Percentiles rank a stretch among this genome's conserved stretches.
phyloP scores from a whole-genome alignment of 2,888 invertebrate species.

The Tanaodytes sp. region DNA sequence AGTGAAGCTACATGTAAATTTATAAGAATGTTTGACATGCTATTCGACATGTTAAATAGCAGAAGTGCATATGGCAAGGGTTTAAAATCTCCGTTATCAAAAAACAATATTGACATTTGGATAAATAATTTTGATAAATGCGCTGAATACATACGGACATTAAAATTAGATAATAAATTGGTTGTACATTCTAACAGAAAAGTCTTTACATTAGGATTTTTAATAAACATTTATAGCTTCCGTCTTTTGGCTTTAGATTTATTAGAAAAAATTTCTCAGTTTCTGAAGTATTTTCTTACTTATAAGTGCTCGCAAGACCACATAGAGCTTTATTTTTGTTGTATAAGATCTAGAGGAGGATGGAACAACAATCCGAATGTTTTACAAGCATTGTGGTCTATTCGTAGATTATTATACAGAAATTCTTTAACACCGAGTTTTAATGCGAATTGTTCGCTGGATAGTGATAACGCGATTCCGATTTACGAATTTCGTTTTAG shows the following conservation, averaged over 20 bases:
- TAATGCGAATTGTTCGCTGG: not conserved
- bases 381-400: constrained; percentile 5
- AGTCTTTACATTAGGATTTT: constrained; percentile 12
- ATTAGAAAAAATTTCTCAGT: constrained; percentile 7
- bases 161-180: not conserved
- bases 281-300: constrained; percentile 22
- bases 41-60: constrained; percentile 55
- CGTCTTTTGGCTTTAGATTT: constrained; percentile 13
- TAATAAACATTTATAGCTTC: constrained; percentile 15
- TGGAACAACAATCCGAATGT: constrained; percentile 9
- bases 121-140: too few species aligned
- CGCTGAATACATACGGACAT: constrained; percentile 5
- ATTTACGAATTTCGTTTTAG: constrained; percentile 19
- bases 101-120: constrained; percentile 16
- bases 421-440: constrained; percentile 50
- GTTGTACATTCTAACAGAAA: constrained; percentile 5
- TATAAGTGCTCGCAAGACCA: constrained; percentile 25
- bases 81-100: constrained; percentile 53
- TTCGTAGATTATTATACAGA: constrained; percentile 27
- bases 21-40: constrained; percentile 45
- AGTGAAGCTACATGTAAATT: constrained; percentile 53
- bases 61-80: constrained; percentile 54
- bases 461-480: not conserved
- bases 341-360: constrained; percentile 13
- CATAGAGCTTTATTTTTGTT: constrained; percentile 26